Conservation (phyloP, 2,113 vertebrate genomes). For the Typhlomys cinereus region DNA sequence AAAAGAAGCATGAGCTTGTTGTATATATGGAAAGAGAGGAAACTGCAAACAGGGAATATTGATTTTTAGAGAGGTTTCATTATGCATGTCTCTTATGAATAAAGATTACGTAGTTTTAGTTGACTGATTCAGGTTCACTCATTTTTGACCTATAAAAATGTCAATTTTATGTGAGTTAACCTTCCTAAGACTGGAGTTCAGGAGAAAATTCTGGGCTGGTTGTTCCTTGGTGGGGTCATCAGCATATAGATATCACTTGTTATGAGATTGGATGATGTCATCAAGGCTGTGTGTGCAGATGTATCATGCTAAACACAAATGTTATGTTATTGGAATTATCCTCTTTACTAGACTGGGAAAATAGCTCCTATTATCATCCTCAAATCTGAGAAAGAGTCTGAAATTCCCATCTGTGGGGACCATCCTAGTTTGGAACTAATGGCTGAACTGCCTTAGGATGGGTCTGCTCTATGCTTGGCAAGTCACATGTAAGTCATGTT, state of each 20-base stretch:
- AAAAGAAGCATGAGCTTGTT: background rate
- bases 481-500: background rate
- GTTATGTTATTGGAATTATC: background rate
- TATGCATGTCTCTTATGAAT: slow-evolving; percentile 11
- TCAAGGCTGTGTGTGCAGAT: background rate
- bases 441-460: background rate
- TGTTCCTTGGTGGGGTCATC: background rate
- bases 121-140: background rate
- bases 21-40: background rate
- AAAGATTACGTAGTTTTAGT: background rate
- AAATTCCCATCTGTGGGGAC: background rate
- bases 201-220: background rate
- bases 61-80: slow-evolving; percentile 22
- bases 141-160: background rate
- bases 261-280: background rate
- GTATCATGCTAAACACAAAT: background rate
- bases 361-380: background rate
- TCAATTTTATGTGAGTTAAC: background rate
- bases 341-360: background rate
- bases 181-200: background rate
- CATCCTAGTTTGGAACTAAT: background rate
- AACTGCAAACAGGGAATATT: background rate
- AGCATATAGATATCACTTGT: background rate
- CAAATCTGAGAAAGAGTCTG: background rate
- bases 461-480: background rate